phyloP scores from a whole-genome alignment of 1,140 invertebrate genomes.

The Cyphomyrmex costatus region DNA sequence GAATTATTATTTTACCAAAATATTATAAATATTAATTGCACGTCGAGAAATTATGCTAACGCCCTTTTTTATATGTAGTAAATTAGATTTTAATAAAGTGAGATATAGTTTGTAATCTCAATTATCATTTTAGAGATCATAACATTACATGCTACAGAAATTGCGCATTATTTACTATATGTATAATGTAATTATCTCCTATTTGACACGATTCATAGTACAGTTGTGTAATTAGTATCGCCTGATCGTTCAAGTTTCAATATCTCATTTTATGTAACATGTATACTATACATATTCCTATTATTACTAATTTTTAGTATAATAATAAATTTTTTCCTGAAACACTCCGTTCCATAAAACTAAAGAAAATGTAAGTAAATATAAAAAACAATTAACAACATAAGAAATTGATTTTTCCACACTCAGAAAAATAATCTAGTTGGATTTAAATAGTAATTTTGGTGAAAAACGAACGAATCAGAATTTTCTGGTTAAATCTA shows the following conservation, averaged over 20 bases:
- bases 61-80: not conserved
- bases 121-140: slow-evolving; percentile 35
- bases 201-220: slow-evolving; percentile 26
- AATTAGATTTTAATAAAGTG: slow-evolving; percentile 3
- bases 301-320: not conserved
- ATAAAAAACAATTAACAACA: not conserved
- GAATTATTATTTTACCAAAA: not conserved
- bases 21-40: not conserved
- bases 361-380: not conserved
- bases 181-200: slow-evolving; percentile 37
- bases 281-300: not conserved
- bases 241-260: slow-evolving; percentile 26
- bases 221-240: slow-evolving; percentile 41
- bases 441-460: no score
- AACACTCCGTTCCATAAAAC: not conserved
- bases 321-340: not conserved
- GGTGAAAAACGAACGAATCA: no score
- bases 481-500: no score
- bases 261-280: slow-evolving; percentile 24
- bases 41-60: not conserved
- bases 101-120: slow-evolving; percentile 20
- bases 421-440: no score
- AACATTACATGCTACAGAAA: slow-evolving; percentile 41
- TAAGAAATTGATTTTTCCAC: not conserved
- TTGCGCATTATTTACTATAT: slow-evolving; percentile 13